A percentile compares a stretch with the other conserved stretches of the same genome.
Evolutionary conservation across 2,888 invertebrate genomes (phyloP).

Genomic region (Chaitophorus viminalis): DNA sequence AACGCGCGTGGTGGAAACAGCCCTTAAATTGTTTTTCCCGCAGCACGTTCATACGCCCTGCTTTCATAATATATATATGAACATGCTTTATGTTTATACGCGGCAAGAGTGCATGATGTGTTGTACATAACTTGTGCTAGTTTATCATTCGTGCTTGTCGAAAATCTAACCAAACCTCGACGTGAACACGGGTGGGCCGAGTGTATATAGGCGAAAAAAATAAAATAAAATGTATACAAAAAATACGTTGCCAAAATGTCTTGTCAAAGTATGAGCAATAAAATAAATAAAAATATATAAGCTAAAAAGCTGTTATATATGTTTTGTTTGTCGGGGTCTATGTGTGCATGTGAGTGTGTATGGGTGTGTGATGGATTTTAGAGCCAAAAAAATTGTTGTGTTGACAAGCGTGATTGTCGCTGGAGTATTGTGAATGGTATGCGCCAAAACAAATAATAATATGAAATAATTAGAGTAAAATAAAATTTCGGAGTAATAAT

Average conservation of each 20-base stretch:
- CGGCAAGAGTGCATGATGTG: neutral
- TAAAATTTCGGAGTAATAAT: conserved; percentile 63
- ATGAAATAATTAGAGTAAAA: conserved; percentile 18
- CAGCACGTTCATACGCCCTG: neutral
- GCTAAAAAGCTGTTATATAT: conserved; percentile 29
- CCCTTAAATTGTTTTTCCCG: neutral
- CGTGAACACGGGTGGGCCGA: neutral
- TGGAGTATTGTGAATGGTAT: neutral
- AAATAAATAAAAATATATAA: conserved; percentile 31
- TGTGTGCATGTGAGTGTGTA: neutral
- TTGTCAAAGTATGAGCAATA: conserved; percentile 26
- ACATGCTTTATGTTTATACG: neutral
- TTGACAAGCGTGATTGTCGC: conserved; percentile 53
- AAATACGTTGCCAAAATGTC: conserved; percentile 30
- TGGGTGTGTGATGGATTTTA: neutral
- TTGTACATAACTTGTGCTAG: neutral
- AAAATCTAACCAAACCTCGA: neutral
- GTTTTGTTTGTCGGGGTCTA: neutral
- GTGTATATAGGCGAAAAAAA: neutral
- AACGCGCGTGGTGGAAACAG: neutral
- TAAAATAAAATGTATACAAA: neutral
- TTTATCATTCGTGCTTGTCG: neutral
- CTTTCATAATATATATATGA: neutral
- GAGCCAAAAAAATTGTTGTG: conserved; percentile 15
- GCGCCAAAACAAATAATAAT: conserved; percentile 60